A percentile compares a stretch with the other conserved stretches of the same genome.
phyloP scores from a whole-genome alignment of 2,113 vertebrate species.

The Oriolus oriolus region DNA sequence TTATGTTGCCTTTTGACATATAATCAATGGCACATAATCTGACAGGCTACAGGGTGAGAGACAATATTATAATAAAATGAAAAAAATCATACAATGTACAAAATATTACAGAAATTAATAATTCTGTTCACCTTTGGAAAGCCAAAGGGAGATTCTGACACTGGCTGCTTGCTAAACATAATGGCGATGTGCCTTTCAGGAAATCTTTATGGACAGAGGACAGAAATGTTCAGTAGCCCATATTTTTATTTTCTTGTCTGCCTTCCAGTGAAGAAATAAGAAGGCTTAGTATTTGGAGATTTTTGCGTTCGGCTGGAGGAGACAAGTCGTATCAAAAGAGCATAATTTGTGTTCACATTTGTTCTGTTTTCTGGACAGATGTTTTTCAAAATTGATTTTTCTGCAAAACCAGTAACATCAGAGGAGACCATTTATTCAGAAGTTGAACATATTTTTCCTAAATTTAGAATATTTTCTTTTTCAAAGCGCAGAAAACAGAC shows the following conservation, averaged over 20 bases:
- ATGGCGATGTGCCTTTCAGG: neutral
- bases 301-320: neutral
- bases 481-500: neutral
- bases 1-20: neutral
- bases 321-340: neutral
- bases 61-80: neutral
- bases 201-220: neutral
- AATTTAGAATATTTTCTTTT: neutral
- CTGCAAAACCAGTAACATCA: neutral
- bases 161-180: neutral
- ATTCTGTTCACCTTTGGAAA: neutral
- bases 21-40: neutral
- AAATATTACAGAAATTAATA: neutral
- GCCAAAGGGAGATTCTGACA: neutral
- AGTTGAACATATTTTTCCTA: neutral
- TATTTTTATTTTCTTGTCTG: neutral
- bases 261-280: neutral
- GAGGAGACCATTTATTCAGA: neutral
- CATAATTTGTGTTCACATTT: neutral
- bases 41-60: neutral
- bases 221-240: neutral
- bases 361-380: neutral
- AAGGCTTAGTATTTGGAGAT: neutral
- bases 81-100: neutral
- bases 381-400: neutral